Evolutionary conservation across 2,113 vertebrate genomes (phyloP).

Genomic region (Bothrops jararaca): DNA sequence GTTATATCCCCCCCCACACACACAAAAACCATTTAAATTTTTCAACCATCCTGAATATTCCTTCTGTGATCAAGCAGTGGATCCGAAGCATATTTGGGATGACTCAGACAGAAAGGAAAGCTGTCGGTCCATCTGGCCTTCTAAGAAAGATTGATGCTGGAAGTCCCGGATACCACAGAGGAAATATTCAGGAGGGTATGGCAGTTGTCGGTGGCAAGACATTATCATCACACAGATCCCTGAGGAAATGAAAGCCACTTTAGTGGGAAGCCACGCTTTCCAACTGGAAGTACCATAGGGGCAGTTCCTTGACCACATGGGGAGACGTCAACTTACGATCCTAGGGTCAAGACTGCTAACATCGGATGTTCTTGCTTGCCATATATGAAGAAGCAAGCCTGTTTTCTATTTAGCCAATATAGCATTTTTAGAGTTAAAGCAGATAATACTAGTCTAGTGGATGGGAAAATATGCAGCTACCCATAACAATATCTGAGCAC

Average conservation of each 20-base stretch:
- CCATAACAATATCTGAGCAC: too few species aligned
- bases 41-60: background rate
- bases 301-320: background rate
- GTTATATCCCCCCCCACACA: too few species aligned
- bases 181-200: rapidly evolving
- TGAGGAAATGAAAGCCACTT: rapidly evolving
- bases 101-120: background rate
- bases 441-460: too few species aligned
- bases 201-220: rapidly evolving
- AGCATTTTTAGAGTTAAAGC: too few species aligned
- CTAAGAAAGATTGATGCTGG: background rate
- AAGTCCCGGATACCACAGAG: background rate
- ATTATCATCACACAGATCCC: slow-evolving; percentile 15
- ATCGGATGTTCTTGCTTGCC: too few species aligned
- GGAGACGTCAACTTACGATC: background rate
- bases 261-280: background rate
- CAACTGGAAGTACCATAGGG: background rate
- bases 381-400: too few species aligned
- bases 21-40: too few species aligned
- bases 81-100: background rate
- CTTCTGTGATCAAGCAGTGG: background rate
- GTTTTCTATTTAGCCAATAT: too few species aligned
- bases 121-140: too few species aligned
- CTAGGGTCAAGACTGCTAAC: too few species aligned
- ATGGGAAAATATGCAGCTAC: too few species aligned